Evolutionary conservation across 2,797 vertebrate species (phyloP).

Genomic region (Vespertilio murinus): DNA sequence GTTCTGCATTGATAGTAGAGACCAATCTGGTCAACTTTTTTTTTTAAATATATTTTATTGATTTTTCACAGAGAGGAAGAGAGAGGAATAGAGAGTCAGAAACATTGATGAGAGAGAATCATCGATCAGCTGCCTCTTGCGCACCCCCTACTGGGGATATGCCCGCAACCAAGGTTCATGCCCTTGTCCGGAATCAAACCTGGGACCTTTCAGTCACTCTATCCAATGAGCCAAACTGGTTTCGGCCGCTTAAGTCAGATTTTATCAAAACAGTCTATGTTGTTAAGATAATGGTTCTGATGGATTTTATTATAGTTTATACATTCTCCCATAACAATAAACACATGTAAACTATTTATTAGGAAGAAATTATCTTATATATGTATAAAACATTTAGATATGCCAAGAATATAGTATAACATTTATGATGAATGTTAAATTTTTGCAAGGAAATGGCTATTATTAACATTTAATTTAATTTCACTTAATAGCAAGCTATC

Average conservation of each 20-base stretch:
- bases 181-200: too few species aligned
- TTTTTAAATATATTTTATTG: too few species aligned
- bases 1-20: background rate
- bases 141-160: too few species aligned
- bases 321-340: conserved; percentile 31
- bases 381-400: conserved; percentile 46
- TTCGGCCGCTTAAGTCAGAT: too few species aligned
- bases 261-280: background rate
- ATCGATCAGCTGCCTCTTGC: too few species aligned
- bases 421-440: conserved; percentile 41
- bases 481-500: conserved; percentile 40
- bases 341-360: conserved; percentile 46
- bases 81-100: too few species aligned
- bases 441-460: conserved; percentile 60
- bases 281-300: background rate
- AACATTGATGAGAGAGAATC: too few species aligned
- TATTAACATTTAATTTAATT: conserved; percentile 56
- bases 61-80: too few species aligned
- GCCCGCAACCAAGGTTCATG: too few species aligned
- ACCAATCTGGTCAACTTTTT: background rate
- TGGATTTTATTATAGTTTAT: conserved; percentile 13
- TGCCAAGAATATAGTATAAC: background rate
- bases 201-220: too few species aligned
- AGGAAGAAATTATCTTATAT: conserved; percentile 30
- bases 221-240: too few species aligned